Percentiles rank a stretch among this genome's conserved stretches.
These are phyloP conservation scores for Neofelis nebulosa DNA, from an alignment of 2,113 vertebrate species.

Conservation along the genomic window DNA sequence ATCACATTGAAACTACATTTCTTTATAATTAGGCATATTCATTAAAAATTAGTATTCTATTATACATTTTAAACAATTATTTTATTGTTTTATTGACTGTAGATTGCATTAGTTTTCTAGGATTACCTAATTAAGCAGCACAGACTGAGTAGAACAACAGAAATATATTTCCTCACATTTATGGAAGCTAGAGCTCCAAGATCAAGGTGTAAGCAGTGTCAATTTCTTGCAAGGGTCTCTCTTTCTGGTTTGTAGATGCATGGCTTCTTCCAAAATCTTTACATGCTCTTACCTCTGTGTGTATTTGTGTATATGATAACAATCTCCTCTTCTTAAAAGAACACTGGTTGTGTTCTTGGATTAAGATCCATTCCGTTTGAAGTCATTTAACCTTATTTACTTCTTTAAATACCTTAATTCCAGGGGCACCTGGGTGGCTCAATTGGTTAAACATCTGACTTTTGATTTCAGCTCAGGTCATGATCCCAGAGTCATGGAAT, in stretches of 20 bases:
- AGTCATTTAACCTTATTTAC: background rate
- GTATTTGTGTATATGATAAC: background rate
- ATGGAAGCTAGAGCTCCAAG: background rate
- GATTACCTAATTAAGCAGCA: background rate
- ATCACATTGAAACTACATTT: background rate
- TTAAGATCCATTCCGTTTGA: background rate
- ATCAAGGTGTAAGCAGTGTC: background rate
- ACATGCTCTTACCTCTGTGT: background rate
- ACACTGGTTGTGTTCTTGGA: background rate
- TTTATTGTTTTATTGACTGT: background rate
- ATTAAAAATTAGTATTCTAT: background rate
- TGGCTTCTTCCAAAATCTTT: background rate
- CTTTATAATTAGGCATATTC: background rate
- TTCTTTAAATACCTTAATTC: background rate
- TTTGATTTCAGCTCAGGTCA: too few relatives aligned
- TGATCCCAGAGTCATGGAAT: too few relatives aligned
- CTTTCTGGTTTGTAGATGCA: background rate
- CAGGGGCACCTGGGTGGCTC: too few relatives aligned
- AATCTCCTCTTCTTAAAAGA: background rate
- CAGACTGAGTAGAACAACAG: background rate
- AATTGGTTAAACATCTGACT: too few relatives aligned
- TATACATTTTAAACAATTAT: background rate
- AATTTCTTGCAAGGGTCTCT: background rate
- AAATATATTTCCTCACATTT: background rate
- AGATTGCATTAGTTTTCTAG: background rate